phyloP scores from a whole-genome alignment of 2,888 invertebrate genomes.

The Phymatocera aterrima region DNA sequence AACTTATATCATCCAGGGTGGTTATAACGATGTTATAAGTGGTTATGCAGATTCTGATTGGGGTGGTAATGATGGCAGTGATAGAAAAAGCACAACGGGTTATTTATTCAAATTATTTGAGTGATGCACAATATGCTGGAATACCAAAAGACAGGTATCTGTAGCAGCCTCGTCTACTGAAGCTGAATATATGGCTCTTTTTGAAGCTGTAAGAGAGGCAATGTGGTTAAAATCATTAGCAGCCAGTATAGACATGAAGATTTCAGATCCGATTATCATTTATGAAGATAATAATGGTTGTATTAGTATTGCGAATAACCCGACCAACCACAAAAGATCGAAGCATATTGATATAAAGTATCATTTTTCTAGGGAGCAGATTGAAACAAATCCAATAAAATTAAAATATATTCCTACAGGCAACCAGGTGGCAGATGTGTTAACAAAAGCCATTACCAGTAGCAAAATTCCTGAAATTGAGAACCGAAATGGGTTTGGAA shows the following conservation, averaged over 20 bases:
- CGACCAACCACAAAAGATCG: slow-evolving; percentile 57
- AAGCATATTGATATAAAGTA: slow-evolving; percentile 66
- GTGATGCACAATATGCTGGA: slow-evolving; percentile 54
- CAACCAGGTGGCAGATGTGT: slow-evolving; percentile 76
- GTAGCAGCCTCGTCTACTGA: slow-evolving; percentile 54
- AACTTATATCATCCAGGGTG: too few relatives aligned
- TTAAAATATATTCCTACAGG: slow-evolving; percentile 77
- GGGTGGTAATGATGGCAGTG: background rate
- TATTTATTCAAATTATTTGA: slow-evolving; percentile 52
- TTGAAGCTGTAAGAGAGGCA: slow-evolving; percentile 62
- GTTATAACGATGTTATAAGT: too few relatives aligned
- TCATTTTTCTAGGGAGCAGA: slow-evolving; percentile 55
- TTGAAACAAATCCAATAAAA: slow-evolving; percentile 73
- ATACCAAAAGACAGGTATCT: slow-evolving; percentile 55
- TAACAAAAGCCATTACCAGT: slow-evolving; percentile 62
- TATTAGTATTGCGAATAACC: slow-evolving; percentile 63
- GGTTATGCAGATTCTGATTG: background rate
- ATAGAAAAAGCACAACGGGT: slow-evolving; percentile 51
- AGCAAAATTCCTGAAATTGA: slow-evolving; percentile 38
- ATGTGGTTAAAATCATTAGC: slow-evolving; percentile 62
- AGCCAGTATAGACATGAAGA: slow-evolving; percentile 55
- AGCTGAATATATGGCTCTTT: slow-evolving; percentile 56
- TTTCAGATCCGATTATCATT: slow-evolving; percentile 53
- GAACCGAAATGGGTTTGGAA: slow-evolving; percentile 30
- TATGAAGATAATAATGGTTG: slow-evolving; percentile 66